A percentile compares a stretch with the other conserved stretches of the same genome.
Evolutionary conservation across 2,888 invertebrate species (phyloP).

Genomic region (Andrena minutula): DNA sequence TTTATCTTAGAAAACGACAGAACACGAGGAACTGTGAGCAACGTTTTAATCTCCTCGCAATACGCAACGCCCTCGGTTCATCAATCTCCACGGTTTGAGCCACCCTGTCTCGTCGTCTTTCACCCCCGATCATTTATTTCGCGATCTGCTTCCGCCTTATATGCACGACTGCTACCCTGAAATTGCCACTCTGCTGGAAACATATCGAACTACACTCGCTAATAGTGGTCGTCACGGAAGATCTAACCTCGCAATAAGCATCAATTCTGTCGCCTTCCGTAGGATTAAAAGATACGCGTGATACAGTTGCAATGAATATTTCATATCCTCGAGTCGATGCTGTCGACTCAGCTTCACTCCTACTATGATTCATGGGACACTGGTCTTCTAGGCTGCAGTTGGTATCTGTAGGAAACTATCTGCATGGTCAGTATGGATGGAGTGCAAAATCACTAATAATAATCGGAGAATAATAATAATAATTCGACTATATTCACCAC

Average conservation of each 20-base stretch:
- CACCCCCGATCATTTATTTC: constrained; percentile 71
- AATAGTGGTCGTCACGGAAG: constrained; percentile 14
- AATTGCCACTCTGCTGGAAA: constrained; percentile 22
- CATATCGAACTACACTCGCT: constrained; percentile 22
- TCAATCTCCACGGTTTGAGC: constrained; percentile 73
- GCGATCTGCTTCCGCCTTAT: constrained; percentile 43
- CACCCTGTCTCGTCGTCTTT: constrained; percentile 48
- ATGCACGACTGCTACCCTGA: constrained; percentile 27
- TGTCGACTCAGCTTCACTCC: too few species aligned
- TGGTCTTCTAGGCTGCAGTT: too few species aligned
- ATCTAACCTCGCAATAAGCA: constrained; percentile 25
- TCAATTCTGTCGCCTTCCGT: neutral
- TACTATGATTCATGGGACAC: too few species aligned
- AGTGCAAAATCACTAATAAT: too few species aligned
- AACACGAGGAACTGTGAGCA: constrained; percentile 58
- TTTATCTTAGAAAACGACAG: constrained; percentile 18
- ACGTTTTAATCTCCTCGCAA: constrained; percentile 75
- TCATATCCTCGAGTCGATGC: too few species aligned
- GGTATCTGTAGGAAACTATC: too few species aligned
- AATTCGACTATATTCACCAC: too few species aligned
- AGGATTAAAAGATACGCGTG: too few species aligned
- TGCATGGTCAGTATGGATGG: too few species aligned
- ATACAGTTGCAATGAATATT: too few species aligned
- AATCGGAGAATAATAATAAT: too few species aligned
- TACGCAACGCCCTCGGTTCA: constrained; percentile 70